phyloP scores from a whole-genome alignment of 2,888 invertebrate genomes.

The Cryptops parisi region DNA sequence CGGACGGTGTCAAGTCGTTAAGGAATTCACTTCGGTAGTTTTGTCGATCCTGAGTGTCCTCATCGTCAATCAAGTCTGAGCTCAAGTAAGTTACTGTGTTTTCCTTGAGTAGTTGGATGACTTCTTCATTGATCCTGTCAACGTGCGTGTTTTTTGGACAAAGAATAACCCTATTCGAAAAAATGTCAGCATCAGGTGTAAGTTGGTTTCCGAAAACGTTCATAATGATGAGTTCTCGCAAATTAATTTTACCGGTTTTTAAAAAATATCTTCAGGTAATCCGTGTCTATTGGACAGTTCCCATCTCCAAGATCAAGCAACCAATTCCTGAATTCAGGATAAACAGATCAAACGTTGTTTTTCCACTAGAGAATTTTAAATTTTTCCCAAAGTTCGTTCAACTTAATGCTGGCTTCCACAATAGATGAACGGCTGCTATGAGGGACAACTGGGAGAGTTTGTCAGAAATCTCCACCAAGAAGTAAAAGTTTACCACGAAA shows the following conservation, averaged over 20 bases:
- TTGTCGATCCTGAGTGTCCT: neutral
- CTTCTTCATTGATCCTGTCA: neutral
- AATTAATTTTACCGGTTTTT: neutral
- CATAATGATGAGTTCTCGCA: neutral
- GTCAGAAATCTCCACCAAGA: conserved; percentile 23
- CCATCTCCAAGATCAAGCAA: neutral
- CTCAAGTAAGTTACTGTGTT: neutral
- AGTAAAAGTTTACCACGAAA: no score
- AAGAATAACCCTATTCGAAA: neutral
- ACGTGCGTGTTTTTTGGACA: neutral
- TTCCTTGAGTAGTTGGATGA: neutral
- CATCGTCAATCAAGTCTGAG: neutral
- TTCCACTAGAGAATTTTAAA: no score
- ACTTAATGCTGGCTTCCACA: neutral
- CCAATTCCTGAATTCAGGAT: neutral
- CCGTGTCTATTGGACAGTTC: neutral
- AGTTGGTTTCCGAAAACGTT: neutral
- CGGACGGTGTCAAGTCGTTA: neutral
- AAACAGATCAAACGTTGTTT: no score
- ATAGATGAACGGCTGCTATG: neutral
- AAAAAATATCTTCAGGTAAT: neutral
- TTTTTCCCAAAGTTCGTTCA: no score
- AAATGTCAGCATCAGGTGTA: neutral
- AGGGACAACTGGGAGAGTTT: conserved; percentile 18
- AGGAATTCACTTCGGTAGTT: neutral